These are phyloP conservation scores for Cephus nigrinus DNA, from an alignment of 2,888 invertebrate genomes.

Conservation along the genomic window DNA sequence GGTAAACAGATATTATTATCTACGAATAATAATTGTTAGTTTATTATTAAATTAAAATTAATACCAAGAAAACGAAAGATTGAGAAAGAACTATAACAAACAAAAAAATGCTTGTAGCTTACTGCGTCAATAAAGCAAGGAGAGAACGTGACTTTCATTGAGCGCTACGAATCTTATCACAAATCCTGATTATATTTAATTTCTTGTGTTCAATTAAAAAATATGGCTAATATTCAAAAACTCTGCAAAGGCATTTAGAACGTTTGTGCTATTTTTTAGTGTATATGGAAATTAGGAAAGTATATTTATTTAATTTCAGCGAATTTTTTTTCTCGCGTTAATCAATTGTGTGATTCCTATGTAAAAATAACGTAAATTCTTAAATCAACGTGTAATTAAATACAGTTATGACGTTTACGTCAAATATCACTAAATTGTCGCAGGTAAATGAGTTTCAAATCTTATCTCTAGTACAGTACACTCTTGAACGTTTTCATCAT, in stretches of 20 bases:
- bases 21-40: slow-evolving; percentile 50
- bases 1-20: slow-evolving; percentile 50
- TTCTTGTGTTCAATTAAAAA: too few relatives aligned
- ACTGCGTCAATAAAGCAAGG: slow-evolving; percentile 24
- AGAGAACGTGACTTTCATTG: slow-evolving; percentile 32
- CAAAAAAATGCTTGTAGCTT: slow-evolving; percentile 22
- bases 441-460: neutral
- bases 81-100: slow-evolving; percentile 2
- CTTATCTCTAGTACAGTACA: neutral
- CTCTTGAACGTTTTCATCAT: neutral
- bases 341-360: neutral
- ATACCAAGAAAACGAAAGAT: slow-evolving; percentile 12
- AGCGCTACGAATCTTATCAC: neutral
- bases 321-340: neutral
- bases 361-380: neutral
- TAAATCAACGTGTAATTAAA: neutral
- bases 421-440: neutral
- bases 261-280: neutral
- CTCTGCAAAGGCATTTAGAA: neutral
- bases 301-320: neutral
- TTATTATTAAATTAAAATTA: slow-evolving; percentile 44
- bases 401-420: neutral
- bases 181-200: too few relatives aligned
- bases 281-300: neutral
- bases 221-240: neutral